Conservation (phyloP, 2,113 vertebrate species). For the Salvator merianae region DNA sequence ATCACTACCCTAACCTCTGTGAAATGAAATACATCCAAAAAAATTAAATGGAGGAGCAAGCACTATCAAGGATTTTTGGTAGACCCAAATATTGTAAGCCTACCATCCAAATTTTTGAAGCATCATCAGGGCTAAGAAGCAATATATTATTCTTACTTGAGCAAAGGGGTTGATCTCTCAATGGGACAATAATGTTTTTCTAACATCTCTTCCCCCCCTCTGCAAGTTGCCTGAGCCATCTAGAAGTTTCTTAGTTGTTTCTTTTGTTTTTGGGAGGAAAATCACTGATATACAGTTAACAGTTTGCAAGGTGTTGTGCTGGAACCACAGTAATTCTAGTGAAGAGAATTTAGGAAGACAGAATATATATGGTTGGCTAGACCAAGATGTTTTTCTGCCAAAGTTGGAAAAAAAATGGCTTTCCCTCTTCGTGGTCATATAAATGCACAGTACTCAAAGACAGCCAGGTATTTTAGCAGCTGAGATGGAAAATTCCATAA, state of each 20-base stretch:
- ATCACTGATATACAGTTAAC: background rate
- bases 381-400: background rate
- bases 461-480: background rate
- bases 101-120: background rate
- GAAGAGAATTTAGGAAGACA: background rate
- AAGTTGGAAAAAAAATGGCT: background rate
- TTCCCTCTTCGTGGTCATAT: no score
- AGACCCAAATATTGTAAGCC: background rate
- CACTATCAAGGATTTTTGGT: background rate
- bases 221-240: background rate
- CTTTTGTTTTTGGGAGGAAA: background rate
- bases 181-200: background rate
- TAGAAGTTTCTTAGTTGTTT: no score
- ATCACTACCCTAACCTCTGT: no score
- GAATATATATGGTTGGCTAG: background rate
- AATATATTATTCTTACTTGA: background rate
- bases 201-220: background rate
- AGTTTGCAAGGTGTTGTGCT: background rate
- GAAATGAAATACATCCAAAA: background rate
- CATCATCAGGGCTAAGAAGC: background rate
- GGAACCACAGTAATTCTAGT: background rate
- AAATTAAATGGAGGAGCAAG: background rate
- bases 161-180: no score
- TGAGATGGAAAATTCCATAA: background rate
- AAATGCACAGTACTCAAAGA: background rate